A percentile compares a stretch with the other conserved stretches of the same genome.
These are phyloP conservation scores for Ramphastos sulfuratus DNA, from an alignment of 2,113 vertebrate species.

Conservation along the genomic window DNA sequence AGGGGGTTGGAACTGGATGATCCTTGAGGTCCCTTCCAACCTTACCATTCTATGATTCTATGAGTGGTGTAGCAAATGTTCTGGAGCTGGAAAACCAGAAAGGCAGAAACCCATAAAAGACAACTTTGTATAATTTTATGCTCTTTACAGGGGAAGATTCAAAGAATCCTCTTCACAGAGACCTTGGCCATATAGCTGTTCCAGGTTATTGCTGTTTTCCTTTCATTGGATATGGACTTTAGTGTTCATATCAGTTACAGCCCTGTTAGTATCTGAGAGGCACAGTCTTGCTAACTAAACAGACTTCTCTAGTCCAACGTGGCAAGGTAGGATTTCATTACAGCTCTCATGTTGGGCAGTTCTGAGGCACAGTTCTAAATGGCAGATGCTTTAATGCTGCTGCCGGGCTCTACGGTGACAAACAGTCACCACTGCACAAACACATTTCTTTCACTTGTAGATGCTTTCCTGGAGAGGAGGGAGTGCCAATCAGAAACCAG, in stretches of 20 bases:
- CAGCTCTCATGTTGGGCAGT: constrained; percentile 73
- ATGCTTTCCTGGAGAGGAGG: constrained; percentile 19
- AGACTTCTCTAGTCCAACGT: constrained; percentile 68
- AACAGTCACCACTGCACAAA: constrained; percentile 83
- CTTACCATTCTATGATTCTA: too few species aligned
- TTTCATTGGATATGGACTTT: constrained; percentile 65
- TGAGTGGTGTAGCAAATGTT: neutral
- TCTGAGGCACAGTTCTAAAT: constrained; percentile 74
- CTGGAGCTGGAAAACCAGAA: neutral
- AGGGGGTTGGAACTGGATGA: too few species aligned
- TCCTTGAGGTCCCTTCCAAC: too few species aligned
- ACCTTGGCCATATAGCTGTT: constrained; percentile 11
- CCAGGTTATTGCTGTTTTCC: constrained; percentile 65
- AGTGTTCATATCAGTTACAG: constrained; percentile 64
- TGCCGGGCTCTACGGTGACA: constrained; percentile 76
- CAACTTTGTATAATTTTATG: neutral
- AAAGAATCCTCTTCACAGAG: constrained; percentile 11
- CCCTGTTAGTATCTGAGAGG: constrained; percentile 51
- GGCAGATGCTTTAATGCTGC: constrained; percentile 71
- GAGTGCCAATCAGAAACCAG: constrained; percentile 14
- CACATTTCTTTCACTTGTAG: constrained; percentile 73
- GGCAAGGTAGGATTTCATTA: constrained; percentile 72
- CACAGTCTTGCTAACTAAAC: constrained; percentile 75
- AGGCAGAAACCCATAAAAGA: neutral
- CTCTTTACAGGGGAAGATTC: neutral